Base-by-base conservation (phyloP, 2,113 vertebrate genomes). In the Delphinapterus leucas region DNA sequence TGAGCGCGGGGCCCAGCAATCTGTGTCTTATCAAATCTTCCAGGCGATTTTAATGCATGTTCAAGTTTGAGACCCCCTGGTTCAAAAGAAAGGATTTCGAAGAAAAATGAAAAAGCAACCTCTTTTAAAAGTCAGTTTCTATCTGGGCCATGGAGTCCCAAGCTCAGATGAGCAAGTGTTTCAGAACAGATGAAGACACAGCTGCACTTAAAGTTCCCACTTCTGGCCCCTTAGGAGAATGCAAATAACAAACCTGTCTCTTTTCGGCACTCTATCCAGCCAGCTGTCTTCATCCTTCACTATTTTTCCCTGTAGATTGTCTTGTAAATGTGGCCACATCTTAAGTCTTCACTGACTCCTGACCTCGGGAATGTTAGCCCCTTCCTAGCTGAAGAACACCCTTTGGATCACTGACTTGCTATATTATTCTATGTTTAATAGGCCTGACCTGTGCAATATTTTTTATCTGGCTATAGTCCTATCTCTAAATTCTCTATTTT, bases 391-490 rank as follows among this genome's bases (percentile, higher is more conserved):
- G 92, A 96, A 98, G 96, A 97, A 96, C 97, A 92, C 89, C 96
- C 97, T 89, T 98, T 97, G 97, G 97, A 98, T 98, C 98, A 98
- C 97, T 92, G 96, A 93, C 98, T 98, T 96, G 98, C 98, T 98
- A 98, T 99, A 98, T 99, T 99, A 98, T 98, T 98, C 97, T 95
- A 95, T 96, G 97, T 97, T 98, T 99, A 98, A 98, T 98, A 98
- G 98, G 97, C 97, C 98, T 98, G 97, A 98, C 98, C 97, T 95
- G 96, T 97, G 97, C 97, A 98, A 97, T 98, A 97, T 98, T 98
- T 98, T 98, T 98, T 97, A 98, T 97, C 98, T 98, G 97, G 98
- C 98, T 98, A 96, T 96, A 68, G 82, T 97, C 98, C 96, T 98
- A 98, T 98, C 98, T 98, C 97, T 98, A 98, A 98, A 98, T 98